Base-by-base conservation (phyloP, 2,113 vertebrate species). In the Larimichthys crocea region DNA sequence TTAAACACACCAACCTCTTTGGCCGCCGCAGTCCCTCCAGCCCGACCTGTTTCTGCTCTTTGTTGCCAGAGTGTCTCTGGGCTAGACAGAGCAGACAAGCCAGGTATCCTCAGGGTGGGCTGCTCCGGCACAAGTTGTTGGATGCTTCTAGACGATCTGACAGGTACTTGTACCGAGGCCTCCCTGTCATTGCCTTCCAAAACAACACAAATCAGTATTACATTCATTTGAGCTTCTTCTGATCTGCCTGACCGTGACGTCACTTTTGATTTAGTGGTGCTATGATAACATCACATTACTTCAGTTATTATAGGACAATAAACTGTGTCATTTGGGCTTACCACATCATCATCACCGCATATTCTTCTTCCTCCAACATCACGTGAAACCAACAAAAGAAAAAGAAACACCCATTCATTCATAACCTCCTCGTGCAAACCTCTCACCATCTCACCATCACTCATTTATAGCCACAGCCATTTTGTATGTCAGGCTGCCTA, bases 41-140 rank as follows among this genome's bases (percentile, higher is more conserved):
- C 79, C 88, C 82, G 90, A 68, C 69, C 90, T 92, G 68, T 90
- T 90, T 82, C 91, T 84, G 81, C 94, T 86, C 76, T 53, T 83
- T 68, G 59, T 44, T 85, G 84, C 62, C 90, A 86, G 89, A 71
- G 69, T 65, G 87, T 76, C 87, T 92, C 59, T 89, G 89, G 92
- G 94, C 92, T 90, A 85, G 90, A 86, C 95, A 95, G 52, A 85
- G 92, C 70, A 93, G 94, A 87, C 95, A 94, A 89, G 87, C 89
- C 93, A 86, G 79, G 44, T 64, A 35, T 19, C 69, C 17, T 35
- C 35, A 40, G 35, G 56, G 83, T 56, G 46, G 81, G 73, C 22
- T 88, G 82, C 10, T 92, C 88, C 69, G 8, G 46, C 14, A 48
- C 14, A 49, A 49, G 16, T 5, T 49, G 48, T 49, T 15, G 14